Evolutionary conservation across 2,888 invertebrate species (phyloP).

Genomic region (Zonitis immaculata): DNA sequence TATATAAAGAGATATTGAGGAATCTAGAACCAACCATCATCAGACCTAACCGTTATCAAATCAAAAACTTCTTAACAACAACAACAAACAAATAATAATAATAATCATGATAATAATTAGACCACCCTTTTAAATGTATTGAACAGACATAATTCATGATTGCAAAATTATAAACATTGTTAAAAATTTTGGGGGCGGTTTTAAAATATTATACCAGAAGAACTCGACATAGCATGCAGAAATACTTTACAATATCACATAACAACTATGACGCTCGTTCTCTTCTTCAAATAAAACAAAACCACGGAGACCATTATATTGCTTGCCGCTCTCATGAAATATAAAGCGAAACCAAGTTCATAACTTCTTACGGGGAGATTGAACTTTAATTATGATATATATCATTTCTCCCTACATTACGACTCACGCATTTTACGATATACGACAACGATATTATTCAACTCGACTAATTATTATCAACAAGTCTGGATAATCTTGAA

Average conservation of each 20-base stretch:
- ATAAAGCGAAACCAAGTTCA: constrained; percentile 21
- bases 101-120: not conserved
- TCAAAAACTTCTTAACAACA: not conserved
- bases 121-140: not conserved
- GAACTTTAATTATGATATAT: constrained; percentile 22
- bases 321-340: constrained; percentile 21
- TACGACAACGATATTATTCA: constrained; percentile 20
- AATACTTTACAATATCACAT: constrained; percentile 7
- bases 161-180: not conserved
- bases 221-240: constrained; percentile 3
- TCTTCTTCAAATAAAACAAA: constrained; percentile 17
- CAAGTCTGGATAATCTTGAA: constrained; percentile 11
- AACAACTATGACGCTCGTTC: constrained; percentile 19
- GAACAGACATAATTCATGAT: constrained; percentile 1
- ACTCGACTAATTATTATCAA: constrained; percentile 15
- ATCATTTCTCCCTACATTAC: constrained; percentile 21
- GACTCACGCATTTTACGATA: constrained; percentile 17
- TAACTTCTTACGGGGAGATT: constrained; percentile 23
- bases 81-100: too few species aligned
- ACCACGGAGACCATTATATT: constrained; percentile 18
- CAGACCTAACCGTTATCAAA: not conserved
- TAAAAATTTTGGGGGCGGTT: not conserved
- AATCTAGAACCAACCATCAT: constrained; percentile 4
- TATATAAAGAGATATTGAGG: constrained; percentile 37
- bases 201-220: constrained; percentile 16